Conservation (phyloP, 2,113 vertebrate species). For the Brachirus orientalis region DNA sequence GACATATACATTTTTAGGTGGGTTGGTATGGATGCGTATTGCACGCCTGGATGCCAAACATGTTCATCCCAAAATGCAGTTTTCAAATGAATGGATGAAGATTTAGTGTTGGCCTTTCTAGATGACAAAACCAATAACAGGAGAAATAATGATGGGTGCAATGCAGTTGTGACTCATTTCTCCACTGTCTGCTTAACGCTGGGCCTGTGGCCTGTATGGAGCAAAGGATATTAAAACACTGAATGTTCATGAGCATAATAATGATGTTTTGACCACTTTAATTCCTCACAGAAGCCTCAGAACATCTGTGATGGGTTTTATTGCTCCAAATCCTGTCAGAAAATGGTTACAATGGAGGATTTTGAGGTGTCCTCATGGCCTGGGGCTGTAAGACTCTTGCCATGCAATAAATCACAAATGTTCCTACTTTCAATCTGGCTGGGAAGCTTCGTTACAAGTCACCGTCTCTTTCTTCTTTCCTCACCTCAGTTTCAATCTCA, state of each 20-base stretch:
- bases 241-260: background rate
- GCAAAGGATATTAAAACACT: slow-evolving; percentile 2
- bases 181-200: background rate
- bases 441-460: background rate
- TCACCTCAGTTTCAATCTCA: background rate
- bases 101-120: too few species aligned
- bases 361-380: background rate
- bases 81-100: too few species aligned
- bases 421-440: background rate
- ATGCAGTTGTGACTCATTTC: background rate
- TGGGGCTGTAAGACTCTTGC: background rate
- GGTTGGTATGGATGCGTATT: too few species aligned
- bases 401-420: background rate
- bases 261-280: background rate
- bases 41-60: too few species aligned
- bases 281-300: slow-evolving; percentile 1
- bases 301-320: background rate
- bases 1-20: too few species aligned
- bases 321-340: background rate
- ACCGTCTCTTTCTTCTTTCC: background rate
- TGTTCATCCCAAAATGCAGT: too few species aligned
- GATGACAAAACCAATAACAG: background rate
- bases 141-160: background rate
- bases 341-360: background rate
- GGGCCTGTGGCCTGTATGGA: background rate